Base-by-base conservation (phyloP, 2,113 vertebrate species). In the Chinchilla lanigera region DNA sequence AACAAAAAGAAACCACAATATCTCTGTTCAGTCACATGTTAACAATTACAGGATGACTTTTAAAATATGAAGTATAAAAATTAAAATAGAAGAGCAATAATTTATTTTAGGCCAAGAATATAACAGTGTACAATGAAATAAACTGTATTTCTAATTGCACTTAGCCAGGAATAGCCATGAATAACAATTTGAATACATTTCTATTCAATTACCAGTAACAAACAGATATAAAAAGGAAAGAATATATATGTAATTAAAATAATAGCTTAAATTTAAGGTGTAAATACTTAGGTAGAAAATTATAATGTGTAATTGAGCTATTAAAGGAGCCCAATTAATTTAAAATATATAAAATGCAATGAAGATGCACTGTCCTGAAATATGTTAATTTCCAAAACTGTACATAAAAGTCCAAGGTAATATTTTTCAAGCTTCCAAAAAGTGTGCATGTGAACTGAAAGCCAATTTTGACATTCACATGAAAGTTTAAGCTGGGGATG, bases 51-150 rank as follows among this genome's bases (percentile, higher is more conserved):
- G 38, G 30, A 65, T 16, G 12, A 71, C 50, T 86, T 81, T 86
- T 52, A 94, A n/a, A 38, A 47, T 50, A 47, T 6, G 33, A 94
- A 87, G 67, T 38, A 86, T n/a, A 94, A 96, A 95, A 80, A 47
- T 28, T 58, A 7, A 7, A 56, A 71, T 90, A 35, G 13, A 82
- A 94, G 54, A 90, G 26, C 4, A 83, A 54, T 71, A 30, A 58
- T 12, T 58, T 20, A 78, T 47, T 92, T 63, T 80, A 61, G 38
- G 52, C 2, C 61, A 84, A 75, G 28, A 65, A 38, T 33, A 35
- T 41, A 19, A 28, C 9, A 80, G 7, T 60, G 7, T 47, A 50
- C 9, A 35, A 20, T 28, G 69, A 75, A 85, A 16, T 38, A 63
- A 52, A 52, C 28, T 17, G 9, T 61, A 77, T 52, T 41, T 14